A percentile compares a stretch with the other conserved stretches of the same genome.
Evolutionary conservation across 2,888 invertebrate species (phyloP).

Genomic region (Tenthredo mesomela): DNA sequence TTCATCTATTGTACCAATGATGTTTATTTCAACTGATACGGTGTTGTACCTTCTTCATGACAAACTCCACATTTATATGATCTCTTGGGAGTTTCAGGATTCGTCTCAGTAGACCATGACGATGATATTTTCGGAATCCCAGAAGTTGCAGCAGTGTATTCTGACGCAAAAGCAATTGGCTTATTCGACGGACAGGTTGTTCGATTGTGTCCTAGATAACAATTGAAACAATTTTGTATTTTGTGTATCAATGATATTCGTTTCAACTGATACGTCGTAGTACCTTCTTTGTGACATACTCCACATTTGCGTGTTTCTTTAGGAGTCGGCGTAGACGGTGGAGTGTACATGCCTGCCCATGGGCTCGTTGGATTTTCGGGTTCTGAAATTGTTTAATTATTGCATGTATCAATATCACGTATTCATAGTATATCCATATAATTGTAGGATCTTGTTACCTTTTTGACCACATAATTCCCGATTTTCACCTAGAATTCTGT

Average conservation of each 20-base stretch:
- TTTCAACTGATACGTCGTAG: no score
- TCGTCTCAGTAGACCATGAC: no score
- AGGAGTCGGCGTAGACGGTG: conserved; percentile 25
- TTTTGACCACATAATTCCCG: not conserved
- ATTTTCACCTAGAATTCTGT: no score
- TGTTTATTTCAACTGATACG: no score
- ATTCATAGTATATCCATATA: not conserved
- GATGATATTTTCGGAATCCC: not conserved
- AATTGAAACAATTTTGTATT: not conserved
- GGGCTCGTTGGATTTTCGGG: not conserved
- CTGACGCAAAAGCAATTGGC: not conserved
- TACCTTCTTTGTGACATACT: not conserved
- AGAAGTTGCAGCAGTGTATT: not conserved
- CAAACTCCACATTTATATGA: conserved; percentile 19
- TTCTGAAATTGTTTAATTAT: not conserved
- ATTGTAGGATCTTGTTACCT: not conserved
- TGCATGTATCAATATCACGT: not conserved
- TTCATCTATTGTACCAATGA: not conserved
- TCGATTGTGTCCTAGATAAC: not conserved
- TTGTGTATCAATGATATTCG: not conserved
- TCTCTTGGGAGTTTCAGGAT: no score
- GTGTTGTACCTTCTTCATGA: not conserved
- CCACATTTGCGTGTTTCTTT: conserved; percentile 9
- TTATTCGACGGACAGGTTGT: not conserved
- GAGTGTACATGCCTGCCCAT: not conserved